A percentile compares a stretch with the other conserved stretches of the same genome.
Evolutionary conservation across 2,888 invertebrate genomes (phyloP).

Genomic region (Automeris io): DNA sequence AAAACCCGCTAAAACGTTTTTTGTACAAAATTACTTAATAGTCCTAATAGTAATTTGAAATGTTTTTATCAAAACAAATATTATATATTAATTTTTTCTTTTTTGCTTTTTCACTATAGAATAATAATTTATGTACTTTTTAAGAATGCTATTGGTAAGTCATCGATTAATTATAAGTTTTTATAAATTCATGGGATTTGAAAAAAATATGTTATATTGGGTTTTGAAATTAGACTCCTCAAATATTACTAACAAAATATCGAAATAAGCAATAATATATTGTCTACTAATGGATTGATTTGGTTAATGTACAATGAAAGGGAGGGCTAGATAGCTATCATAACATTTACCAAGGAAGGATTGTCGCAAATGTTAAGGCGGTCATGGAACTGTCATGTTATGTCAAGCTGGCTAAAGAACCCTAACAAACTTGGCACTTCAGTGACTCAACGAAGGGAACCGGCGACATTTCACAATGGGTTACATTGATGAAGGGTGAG

Average conservation of each 20-base stretch:
- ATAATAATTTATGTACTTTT: too few relatives aligned
- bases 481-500: constrained; percentile 14
- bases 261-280: constrained; percentile 1
- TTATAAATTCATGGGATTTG: too few relatives aligned
- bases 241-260: background rate
- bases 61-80: too few relatives aligned
- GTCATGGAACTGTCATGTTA: constrained; percentile 8
- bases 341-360: constrained; percentile 5
- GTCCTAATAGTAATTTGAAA: too few relatives aligned
- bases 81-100: too few relatives aligned
- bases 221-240: too few relatives aligned
- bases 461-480: constrained; percentile 32
- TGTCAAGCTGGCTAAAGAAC: constrained; percentile 25
- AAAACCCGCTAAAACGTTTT: too few relatives aligned
- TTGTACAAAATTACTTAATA: too few relatives aligned
- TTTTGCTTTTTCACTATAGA: too few relatives aligned
- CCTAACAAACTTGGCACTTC: constrained; percentile 44
- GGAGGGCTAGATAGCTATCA: constrained; percentile 1
- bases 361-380: constrained; percentile 3
- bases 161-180: too few relatives aligned
- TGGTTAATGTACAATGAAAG: background rate
- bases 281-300: constrained; percentile 2
- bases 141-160: too few relatives aligned
- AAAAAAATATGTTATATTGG: too few relatives aligned
- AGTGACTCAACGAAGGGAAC: constrained; percentile 16